Base-by-base conservation (phyloP, 1,140 invertebrate genomes). In the Diorhabda elongata region DNA sequence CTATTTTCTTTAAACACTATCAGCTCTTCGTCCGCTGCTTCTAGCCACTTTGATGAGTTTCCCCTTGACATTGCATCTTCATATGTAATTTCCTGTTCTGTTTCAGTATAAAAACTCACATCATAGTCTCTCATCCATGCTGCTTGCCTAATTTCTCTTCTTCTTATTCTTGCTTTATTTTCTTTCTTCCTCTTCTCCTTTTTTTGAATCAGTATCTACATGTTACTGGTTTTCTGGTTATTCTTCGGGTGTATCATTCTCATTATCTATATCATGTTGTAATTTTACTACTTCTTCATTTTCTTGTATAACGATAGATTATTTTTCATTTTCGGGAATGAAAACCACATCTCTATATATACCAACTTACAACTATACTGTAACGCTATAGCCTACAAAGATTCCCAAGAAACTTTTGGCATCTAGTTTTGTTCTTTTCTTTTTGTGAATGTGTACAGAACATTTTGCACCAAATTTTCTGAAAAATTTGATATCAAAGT, bases 371-470 rank as follows among this genome's bases (percentile, higher is more conserved):
- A n/a, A n/a, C n/a, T n/a, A n/a, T n/a, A n/a, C 61, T 42, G 45
- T 47, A 8, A 56, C 60, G 4, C 45, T n/a, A 60, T 68, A 68
- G n/a, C 67, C 61, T 41, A 68, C 59, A 52, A 63, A 57, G 8
- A 68, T 62, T 62, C 67, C 60, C n/a, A 26, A 43, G 42, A 63
- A n/a, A 41, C 45, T 68, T 62, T 68, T 68, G 9, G 61, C n/a
- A 63, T 68, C 61, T 43, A 62, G 43, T 63, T 68, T 63, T 8
- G 6, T 3, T 52, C 61, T 11, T 42, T 56, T 63, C 43, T 47
- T 4, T 56, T 68, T 63, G 4, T 60, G 67, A 6, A 68, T 62
- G 44, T 68, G 47, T 8, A 62, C 60, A 62, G 2, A n/a, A 6
- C 45, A 43, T 56, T 42, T 4, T n/a, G 41, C 9, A 2, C 57